phyloP scores from a whole-genome alignment of 1,140 invertebrate species.

The Colletes gigas region DNA sequence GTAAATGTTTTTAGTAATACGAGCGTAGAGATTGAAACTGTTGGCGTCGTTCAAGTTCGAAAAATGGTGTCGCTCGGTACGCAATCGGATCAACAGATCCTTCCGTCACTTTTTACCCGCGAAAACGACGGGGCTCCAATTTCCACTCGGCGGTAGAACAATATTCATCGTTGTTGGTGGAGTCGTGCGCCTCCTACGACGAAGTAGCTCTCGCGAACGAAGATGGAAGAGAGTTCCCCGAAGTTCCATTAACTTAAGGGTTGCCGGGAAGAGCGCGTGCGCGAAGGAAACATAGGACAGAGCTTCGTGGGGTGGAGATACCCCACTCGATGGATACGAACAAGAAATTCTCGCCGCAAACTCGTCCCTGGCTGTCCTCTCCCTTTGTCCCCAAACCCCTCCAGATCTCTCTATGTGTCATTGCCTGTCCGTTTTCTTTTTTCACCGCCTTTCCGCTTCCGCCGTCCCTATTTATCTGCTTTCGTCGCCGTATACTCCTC shows the following conservation, averaged over 20 bases:
- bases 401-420: neutral
- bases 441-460: neutral
- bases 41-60: no score
- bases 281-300: neutral
- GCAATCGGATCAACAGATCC: conserved; percentile 11
- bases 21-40: no score
- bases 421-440: neutral
- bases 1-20: no score
- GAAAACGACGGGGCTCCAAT: neutral
- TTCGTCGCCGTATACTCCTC: neutral
- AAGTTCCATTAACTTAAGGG: conserved; percentile 50
- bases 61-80: neutral
- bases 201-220: conserved; percentile 26
- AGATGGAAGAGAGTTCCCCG: conserved; percentile 38
- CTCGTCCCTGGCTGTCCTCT: neutral
- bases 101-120: neutral
- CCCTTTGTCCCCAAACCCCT: neutral
- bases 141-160: conserved; percentile 10
- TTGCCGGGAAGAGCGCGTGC: neutral
- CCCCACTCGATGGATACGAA: conserved; percentile 21
- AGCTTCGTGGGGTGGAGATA: neutral
- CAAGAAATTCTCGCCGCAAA: conserved; percentile 44
- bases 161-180: conserved; percentile 43
- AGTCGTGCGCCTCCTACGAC: conserved; percentile 11
- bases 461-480: neutral